A percentile compares a stretch with the other conserved stretches of the same genome.
phyloP scores from a whole-genome alignment of 2,888 invertebrate species.

The Calephelis perditalis region DNA sequence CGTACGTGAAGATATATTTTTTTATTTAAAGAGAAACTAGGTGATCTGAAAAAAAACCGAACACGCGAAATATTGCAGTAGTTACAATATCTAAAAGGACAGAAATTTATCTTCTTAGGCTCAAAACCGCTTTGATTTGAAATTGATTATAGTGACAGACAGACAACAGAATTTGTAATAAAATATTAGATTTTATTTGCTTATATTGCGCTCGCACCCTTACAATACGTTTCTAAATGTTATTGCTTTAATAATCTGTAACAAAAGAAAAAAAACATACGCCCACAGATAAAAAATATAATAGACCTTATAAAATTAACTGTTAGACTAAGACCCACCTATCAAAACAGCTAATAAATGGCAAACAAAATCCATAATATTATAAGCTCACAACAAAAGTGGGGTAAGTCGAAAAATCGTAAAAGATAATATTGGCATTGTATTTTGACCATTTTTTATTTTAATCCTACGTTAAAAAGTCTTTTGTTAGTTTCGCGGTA shows the following conservation, averaged over 20 bases:
- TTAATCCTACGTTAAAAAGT: constrained; percentile 20
- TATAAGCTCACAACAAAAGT: constrained; percentile 15
- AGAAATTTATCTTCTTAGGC: too few species aligned
- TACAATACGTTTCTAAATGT: neutral
- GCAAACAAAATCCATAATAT: constrained; percentile 13
- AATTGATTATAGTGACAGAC: too few species aligned
- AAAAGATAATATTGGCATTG: constrained; percentile 26
- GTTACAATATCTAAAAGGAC: too few species aligned
- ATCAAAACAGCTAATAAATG: constrained; percentile 34
- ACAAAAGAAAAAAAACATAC: constrained; percentile 8
- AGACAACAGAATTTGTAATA: too few species aligned
- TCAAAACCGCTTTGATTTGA: too few species aligned
- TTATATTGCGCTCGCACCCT: too few species aligned
- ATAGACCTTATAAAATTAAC: constrained; percentile 24
- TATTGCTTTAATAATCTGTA: constrained; percentile 12
- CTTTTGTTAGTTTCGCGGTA: constrained; percentile 23
- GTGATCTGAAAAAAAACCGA: too few species aligned
- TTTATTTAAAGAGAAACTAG: too few species aligned
- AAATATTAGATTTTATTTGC: too few species aligned
- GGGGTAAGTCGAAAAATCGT: constrained; percentile 25
- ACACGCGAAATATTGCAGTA: too few species aligned
- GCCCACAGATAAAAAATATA: constrained; percentile 16
- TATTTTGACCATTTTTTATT: constrained; percentile 25
- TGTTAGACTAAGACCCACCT: constrained; percentile 29
- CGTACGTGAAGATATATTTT: too few species aligned